A percentile compares a stretch with the other conserved stretches of the same genome.
These are phyloP conservation scores for Andrena hattorfiana DNA, from an alignment of 2,888 invertebrate genomes.

Conservation along the genomic window DNA sequence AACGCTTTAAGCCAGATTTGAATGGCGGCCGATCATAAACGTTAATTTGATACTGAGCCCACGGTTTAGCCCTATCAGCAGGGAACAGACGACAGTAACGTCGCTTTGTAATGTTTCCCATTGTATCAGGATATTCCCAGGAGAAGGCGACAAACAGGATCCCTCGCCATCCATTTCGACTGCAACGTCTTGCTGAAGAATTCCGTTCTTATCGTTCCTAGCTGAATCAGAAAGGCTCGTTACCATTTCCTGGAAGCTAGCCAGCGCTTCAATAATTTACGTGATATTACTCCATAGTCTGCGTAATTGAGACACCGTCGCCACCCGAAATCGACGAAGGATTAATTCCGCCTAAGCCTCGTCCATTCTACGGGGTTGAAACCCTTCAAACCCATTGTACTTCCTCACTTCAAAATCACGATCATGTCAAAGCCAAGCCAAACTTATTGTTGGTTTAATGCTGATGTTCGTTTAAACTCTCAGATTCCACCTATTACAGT, in stretches of 20 bases:
- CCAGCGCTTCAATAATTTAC: slow-evolving; percentile 3
- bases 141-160: slow-evolving; percentile 46
- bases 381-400: no score
- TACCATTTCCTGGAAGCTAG: not conserved
- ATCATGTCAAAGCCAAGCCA: no score
- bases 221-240: slow-evolving; percentile 24
- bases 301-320: not conserved
- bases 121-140: slow-evolving; percentile 57
- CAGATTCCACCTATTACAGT: no score
- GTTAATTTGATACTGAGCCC: slow-evolving; percentile 74
- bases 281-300: not conserved
- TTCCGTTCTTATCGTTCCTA: slow-evolving; percentile 45
- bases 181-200: slow-evolving; percentile 32
- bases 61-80: slow-evolving; percentile 73
- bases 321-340: no score
- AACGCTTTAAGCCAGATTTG: slow-evolving; percentile 65
- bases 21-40: slow-evolving; percentile 70
- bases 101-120: slow-evolving; percentile 68
- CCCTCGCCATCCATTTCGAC: slow-evolving; percentile 17
- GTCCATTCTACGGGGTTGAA: no score
- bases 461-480: no score
- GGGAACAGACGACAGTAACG: slow-evolving; percentile 70
- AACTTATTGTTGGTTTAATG: no score
- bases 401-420: no score
- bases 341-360: no score